These are phyloP conservation scores for Drosophila lini DNA, from an alignment of 1,140 invertebrate species.

Conservation along the genomic window DNA sequence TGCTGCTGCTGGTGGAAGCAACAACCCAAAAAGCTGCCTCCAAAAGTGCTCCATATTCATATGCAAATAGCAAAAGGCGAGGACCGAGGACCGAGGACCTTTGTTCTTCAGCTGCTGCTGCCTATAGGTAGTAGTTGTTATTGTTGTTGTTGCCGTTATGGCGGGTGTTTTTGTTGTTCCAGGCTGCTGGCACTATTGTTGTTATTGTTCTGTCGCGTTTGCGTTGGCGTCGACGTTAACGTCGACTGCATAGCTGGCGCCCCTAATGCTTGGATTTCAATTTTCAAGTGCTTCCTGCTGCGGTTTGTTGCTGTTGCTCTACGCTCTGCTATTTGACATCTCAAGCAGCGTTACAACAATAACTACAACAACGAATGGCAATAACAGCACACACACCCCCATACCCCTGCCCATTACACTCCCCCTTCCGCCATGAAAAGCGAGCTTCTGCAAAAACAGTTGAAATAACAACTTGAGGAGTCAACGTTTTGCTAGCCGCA, in stretches of 20 bases:
- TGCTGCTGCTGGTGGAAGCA: conserved; percentile 40
- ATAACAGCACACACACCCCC: conserved; percentile 12
- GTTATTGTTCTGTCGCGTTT: conserved; percentile 35
- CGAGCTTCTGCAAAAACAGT: conserved; percentile 50
- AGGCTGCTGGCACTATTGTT: conserved; percentile 30
- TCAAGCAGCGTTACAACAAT: conserved; percentile 72
- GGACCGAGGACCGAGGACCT: conserved; percentile 69
- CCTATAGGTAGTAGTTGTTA: conserved; percentile 1
- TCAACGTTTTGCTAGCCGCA: conserved; percentile 45
- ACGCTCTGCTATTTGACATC: conserved; percentile 75
- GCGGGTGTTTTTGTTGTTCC: conserved; percentile 30
- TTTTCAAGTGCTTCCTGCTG: conserved; percentile 80
- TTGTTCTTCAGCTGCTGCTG: conserved; percentile 51
- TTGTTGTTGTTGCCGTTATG: conserved; percentile 31
- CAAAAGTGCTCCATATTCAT: conserved; percentile 68
- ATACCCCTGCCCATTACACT: not conserved
- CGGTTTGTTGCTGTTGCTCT: conserved; percentile 41
- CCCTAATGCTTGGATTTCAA: conserved; percentile 73
- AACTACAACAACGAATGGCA: conserved; percentile 31
- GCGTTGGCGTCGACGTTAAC: conserved; percentile 49
- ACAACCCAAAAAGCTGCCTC: conserved; percentile 56
- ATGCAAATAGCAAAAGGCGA: conserved; percentile 70
- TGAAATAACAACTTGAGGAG: conserved; percentile 64
- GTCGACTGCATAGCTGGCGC: conserved; percentile 56
- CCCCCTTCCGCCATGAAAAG: not conserved